Evolutionary conservation across 2,797 vertebrate genomes (phyloP).

Genomic region (Eremophila alpestris): DNA sequence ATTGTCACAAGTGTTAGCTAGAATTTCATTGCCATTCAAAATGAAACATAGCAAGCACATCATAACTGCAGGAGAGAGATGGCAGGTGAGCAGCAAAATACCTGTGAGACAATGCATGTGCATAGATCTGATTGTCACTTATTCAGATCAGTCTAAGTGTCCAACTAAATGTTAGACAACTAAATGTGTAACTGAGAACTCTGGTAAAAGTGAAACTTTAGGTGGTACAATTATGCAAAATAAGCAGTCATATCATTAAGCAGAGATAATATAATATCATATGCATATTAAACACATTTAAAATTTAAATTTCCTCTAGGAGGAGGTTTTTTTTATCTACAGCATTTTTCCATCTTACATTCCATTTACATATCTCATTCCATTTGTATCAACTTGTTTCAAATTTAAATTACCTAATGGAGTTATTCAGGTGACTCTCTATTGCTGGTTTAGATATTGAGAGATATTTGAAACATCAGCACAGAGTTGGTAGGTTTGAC

Average conservation of each 20-base stretch:
- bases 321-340: not conserved
- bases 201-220: not conserved
- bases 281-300: not conserved
- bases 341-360: not conserved
- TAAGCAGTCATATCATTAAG: not conserved
- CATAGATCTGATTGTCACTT: not conserved
- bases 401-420: not conserved
- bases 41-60: not conserved
- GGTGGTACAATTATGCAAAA: not conserved
- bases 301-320: not conserved
- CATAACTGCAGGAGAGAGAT: not conserved
- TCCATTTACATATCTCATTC: not conserved
- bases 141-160: not conserved
- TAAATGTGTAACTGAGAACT: not conserved
- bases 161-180: not conserved
- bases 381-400: not conserved
- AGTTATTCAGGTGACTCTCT: not conserved
- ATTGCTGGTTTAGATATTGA: not conserved
- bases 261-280: not conserved
- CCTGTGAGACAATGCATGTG: not conserved
- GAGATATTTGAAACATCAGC: not conserved
- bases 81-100: not conserved
- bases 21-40: not conserved
- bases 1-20: not conserved
- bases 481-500: not conserved